phyloP scores from a whole-genome alignment of 2,888 invertebrate species.

The Charanyca ferruginea region DNA sequence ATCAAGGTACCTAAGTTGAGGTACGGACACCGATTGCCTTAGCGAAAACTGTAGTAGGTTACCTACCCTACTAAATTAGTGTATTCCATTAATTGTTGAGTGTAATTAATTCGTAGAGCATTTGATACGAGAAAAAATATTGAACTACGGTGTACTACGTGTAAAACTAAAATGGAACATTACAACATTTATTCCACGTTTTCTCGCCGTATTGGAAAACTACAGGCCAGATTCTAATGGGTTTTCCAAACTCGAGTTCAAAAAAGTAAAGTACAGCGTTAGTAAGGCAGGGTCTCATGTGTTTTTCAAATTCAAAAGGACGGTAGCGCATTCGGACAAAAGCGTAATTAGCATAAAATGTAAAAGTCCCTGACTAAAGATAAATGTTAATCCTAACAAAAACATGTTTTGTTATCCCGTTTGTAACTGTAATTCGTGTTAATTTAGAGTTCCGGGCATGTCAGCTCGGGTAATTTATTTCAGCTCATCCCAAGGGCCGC shows the following conservation, averaged over 20 bases:
- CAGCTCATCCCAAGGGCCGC: constrained; percentile 47
- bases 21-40: neutral
- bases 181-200: constrained; percentile 11
- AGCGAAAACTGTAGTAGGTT: neutral
- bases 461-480: constrained; percentile 59
- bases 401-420: constrained; percentile 53
- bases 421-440: constrained; percentile 50
- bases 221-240: constrained; percentile 22
- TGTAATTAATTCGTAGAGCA: neutral
- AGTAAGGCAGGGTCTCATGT: constrained; percentile 2
- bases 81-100: neutral
- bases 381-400: constrained; percentile 54
- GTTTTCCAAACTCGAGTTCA: constrained; percentile 27
- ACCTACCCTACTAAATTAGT: neutral
- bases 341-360: constrained; percentile 41
- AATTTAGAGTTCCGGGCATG: constrained; percentile 53
- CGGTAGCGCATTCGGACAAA: constrained; percentile 26
- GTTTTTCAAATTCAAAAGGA: constrained; percentile 34
- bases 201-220: constrained; percentile 22
- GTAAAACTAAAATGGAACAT: constrained; percentile 13
- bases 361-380: constrained; percentile 37
- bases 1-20: neutral
- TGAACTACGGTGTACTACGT: neutral
- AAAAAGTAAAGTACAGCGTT: constrained; percentile 38
- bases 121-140: neutral